These are phyloP conservation scores for Callipepla californica DNA, from an alignment of 2,113 vertebrate species.

Conservation along the genomic window DNA sequence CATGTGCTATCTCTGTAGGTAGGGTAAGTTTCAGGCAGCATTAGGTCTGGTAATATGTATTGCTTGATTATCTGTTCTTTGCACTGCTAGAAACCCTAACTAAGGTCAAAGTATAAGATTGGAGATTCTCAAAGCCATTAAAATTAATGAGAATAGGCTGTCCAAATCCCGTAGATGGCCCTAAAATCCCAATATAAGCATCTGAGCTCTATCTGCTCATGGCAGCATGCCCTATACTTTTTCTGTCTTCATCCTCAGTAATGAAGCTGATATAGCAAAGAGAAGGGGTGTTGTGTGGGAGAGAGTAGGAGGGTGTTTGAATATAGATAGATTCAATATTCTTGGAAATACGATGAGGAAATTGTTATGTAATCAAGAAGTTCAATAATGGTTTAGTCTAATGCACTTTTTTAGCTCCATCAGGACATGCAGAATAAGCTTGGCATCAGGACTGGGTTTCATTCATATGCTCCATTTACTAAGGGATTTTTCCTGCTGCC, in stretches of 20 bases:
- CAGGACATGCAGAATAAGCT: slow-evolving; percentile 30
- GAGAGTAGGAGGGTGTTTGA: slow-evolving; percentile 69
- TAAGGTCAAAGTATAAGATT: background rate
- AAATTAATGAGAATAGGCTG: slow-evolving; percentile 5
- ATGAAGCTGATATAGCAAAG: slow-evolving; percentile 65
- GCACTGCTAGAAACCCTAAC: background rate
- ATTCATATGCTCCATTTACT: slow-evolving; percentile 50
- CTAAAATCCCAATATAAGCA: slow-evolving; percentile 57
- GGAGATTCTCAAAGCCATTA: background rate
- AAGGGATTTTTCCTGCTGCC: slow-evolving; percentile 7
- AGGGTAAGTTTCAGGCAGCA: background rate
- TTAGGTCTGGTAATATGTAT: background rate
- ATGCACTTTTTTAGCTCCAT: slow-evolving; percentile 56
- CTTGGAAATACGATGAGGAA: slow-evolving; percentile 74
- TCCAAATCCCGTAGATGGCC: slow-evolving; percentile 60
- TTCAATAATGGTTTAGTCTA: slow-evolving; percentile 71
- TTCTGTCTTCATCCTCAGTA: slow-evolving; percentile 48
- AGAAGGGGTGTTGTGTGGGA: slow-evolving; percentile 67
- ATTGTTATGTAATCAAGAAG: slow-evolving; percentile 72
- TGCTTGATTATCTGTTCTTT: background rate
- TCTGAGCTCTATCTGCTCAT: slow-evolving; percentile 32
- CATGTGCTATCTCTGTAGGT: accelerated
- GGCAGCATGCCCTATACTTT: slow-evolving; percentile 55
- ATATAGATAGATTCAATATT: slow-evolving; percentile 71
- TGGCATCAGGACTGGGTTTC: slow-evolving; percentile 36